Percentiles rank a stretch among this genome's conserved stretches.
Conservation (phyloP, 2,888 invertebrate genomes). For the Macrosoma leucophasiata region DNA sequence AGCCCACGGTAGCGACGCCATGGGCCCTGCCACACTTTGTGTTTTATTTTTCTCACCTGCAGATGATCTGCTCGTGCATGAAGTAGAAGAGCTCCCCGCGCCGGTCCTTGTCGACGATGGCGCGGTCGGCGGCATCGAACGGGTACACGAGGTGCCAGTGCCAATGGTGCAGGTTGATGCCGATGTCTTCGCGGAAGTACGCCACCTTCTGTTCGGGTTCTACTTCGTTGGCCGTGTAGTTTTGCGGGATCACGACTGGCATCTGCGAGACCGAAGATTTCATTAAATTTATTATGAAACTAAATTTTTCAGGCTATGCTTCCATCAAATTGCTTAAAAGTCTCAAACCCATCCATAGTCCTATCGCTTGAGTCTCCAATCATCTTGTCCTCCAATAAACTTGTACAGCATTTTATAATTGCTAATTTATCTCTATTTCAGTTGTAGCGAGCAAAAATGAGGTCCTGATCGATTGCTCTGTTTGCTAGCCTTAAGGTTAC, state of each 20-base stretch:
- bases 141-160: conserved; percentile 95
- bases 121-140: conserved; percentile 77
- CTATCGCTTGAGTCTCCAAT: too few relatives aligned
- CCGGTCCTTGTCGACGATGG: conserved; percentile 81
- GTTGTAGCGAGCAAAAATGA: too few relatives aligned
- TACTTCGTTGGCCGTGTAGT: conserved; percentile 83
- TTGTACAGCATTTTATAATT: too few relatives aligned
- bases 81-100: conserved; percentile 88
- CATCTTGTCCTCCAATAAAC: too few relatives aligned
- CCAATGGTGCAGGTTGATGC: conserved; percentile 92
- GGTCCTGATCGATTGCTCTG: too few relatives aligned
- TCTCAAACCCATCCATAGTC: too few relatives aligned
- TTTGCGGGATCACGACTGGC: conserved; percentile 80
- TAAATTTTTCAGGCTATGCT: too few relatives aligned
- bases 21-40: too few relatives aligned
- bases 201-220: conserved; percentile 88
- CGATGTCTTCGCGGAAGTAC: conserved; percentile 91
- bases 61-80: conserved; percentile 84
- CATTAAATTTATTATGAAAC: neutral
- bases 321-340: too few relatives aligned
- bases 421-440: too few relatives aligned
- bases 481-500: too few relatives aligned
- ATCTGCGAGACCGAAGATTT: conserved; percentile 45
- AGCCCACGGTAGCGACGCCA: too few relatives aligned
- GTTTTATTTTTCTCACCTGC: conserved; percentile 54